Percentiles rank a stretch among this genome's conserved stretches.
Conservation (phyloP, 2,888 invertebrate species). For the Cephonodes hylas region DNA sequence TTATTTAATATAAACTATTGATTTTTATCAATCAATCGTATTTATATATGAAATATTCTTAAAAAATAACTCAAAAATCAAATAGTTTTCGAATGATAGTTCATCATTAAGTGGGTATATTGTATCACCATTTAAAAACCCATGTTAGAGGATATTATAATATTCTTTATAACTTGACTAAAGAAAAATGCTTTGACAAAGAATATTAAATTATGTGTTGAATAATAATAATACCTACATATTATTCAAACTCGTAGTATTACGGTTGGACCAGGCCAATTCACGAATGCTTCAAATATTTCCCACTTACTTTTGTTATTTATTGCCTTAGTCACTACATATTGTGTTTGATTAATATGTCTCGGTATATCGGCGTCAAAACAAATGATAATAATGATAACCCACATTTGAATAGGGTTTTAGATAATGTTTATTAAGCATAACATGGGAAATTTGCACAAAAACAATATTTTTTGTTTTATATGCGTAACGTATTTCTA, state of each 20-base stretch:
- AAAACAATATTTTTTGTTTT: constrained; percentile 8
- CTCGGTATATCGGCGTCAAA: constrained; percentile 26
- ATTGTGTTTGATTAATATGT: constrained; percentile 14
- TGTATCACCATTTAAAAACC: no score
- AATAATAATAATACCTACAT: neutral
- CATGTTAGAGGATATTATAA: no score
- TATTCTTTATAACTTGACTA: neutral
- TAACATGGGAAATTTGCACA: constrained; percentile 18
- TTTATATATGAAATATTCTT: no score
- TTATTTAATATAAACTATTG: no score
- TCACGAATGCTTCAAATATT: neutral
- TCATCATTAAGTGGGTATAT: no score
- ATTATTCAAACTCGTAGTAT: neutral
- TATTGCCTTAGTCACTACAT: neutral
- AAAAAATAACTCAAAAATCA: no score
- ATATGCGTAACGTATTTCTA: neutral
- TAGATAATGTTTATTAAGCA: constrained; percentile 10
- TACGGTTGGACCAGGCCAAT: neutral
- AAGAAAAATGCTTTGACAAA: neutral
- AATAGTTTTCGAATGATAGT: no score
- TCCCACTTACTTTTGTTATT: neutral
- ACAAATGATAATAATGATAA: constrained; percentile 35
- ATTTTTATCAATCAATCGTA: no score
- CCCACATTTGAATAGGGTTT: constrained; percentile 32
- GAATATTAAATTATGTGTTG: neutral